Evolutionary conservation across 37 sponge, comb jelly and placozoan genomes (phyloP), one percentile per base, ranked within the genome.

Genomic region (Crambe crambe): DNA sequence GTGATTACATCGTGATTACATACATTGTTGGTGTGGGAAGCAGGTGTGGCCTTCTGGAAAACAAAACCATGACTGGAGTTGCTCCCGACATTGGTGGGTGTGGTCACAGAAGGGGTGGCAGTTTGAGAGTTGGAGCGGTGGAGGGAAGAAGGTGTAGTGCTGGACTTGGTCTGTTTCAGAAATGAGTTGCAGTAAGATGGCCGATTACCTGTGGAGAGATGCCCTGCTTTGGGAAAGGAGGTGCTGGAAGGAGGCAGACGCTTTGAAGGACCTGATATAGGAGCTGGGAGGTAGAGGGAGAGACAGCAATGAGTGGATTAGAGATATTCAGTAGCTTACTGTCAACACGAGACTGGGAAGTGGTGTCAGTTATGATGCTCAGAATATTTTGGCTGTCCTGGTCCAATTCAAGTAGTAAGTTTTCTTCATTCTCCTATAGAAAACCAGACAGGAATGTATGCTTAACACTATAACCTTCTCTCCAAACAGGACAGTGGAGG

Each of bases 381-480:
- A 93, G 80, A 26, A 93, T 69, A 20, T 70, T 73, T 44, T 89
- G 90, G 47, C 94, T 93, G 78, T 89, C 81, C 42, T 89, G 91
- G 71, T 93, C 94, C 27, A 78, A 42, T 3, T 30, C 70, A 30
- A 26, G 59, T 47, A 85, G 63, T 42, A 73, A 43, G 56, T 74
- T 72, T 37, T 34, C 64, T 27, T 85, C 71, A 27, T 77, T 68
- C 37, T 84, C 65, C 73, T 73, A 25, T 37, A 68, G 69, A 34
- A 62, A 9, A 6, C 10, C 63, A 26, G 25, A 62, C 29, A 62
- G 8, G n/a, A n/a, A n/a, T n/a, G n/a, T n/a, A n/a, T n/a, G n/a
- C n/a, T n/a, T n/a, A n/a, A n/a, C n/a, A n/a, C n/a, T n/a, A n/a
- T n/a, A n/a, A n/a, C n/a, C n/a, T n/a, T n/a, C n/a, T n/a, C n/a